Base-by-base conservation (phyloP, 2,888 invertebrate genomes). In the Choristoneura rosaceana region DNA sequence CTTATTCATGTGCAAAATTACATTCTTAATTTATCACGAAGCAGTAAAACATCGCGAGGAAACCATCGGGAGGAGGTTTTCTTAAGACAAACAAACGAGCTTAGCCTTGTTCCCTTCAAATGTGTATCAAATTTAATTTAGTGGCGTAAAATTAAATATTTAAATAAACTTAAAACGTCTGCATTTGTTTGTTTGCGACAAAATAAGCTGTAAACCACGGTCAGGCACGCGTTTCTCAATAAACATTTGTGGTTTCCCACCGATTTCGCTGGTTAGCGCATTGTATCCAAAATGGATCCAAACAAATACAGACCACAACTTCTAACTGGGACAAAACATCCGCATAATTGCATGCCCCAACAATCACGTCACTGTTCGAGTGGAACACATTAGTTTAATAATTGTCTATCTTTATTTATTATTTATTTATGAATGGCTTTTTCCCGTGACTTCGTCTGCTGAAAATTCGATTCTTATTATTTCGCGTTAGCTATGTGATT, bases 361-460 rank as follows among this genome's bases (percentile, higher is more conserved):
- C 15, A 59, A 43, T 43, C 43, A 25, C 59, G 62, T 78, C 82
- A 34, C n/a, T n/a, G 4, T 9, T 52, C 52, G 52, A 55, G 55
- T 55, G 55, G 25, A 25, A 55, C 25, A 25, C 17, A 55, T 55
- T 55, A 47, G 47, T 43, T 52, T 17, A 47, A 52, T 17, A 47
- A 52, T 52, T 52, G 52, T 52, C 17, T 17, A 17, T 15, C 52
- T 52, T 38, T 4, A 50, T 15, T 17, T 52, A 17, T 25, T 25
- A 25, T 25, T 25, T 25, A 25, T 25, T 25, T 25, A 25, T 25
- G 25, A 25, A 0, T 25, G 25, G 25, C 25, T 25, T 25, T 25
- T 25, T 25, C 25, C 25, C 25, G 25, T 25, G 25, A 25, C 25
- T 25, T 25, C 25, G 25, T 25, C 25, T 25, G 25, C 25, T 25